phyloP scores from a whole-genome alignment of 2,113 vertebrate species.

The Ophthalmolycus amberensis region DNA sequence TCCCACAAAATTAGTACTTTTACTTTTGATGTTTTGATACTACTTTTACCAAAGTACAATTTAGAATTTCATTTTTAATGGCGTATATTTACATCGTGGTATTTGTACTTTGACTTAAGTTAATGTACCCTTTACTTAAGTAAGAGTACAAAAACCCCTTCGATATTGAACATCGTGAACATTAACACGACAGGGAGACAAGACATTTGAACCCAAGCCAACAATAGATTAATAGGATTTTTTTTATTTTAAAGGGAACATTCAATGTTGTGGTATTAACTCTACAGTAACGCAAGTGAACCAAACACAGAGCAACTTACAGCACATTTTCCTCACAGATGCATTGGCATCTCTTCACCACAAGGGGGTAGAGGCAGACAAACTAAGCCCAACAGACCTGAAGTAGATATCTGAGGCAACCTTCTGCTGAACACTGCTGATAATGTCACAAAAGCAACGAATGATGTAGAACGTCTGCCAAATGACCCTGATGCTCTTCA shows the following conservation, averaged over 20 bases:
- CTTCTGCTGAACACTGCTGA: constrained; percentile 60
- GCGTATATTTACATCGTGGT: no score
- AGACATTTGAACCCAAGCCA: neutral
- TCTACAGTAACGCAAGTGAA: neutral
- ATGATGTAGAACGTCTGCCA: constrained; percentile 55
- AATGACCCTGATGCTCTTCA: constrained; percentile 75
- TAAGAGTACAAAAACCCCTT: neutral
- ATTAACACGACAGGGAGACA: neutral
- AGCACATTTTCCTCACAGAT: neutral
- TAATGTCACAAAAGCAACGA: constrained; percentile 60
- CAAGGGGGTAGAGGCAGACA: constrained; percentile 60
- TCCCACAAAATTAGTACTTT: neutral
- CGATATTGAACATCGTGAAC: neutral
- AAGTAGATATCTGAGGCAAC: constrained; percentile 37
- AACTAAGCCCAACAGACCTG: constrained; percentile 22
- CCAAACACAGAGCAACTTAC: neutral
- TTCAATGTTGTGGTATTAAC: neutral
- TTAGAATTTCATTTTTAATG: neutral
- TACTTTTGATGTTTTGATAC: neutral
- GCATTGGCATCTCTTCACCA: constrained; percentile 50
- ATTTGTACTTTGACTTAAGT: neutral
- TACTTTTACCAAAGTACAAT: neutral
- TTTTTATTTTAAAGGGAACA: neutral
- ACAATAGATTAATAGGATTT: neutral
- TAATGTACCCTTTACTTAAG: no score